phyloP scores from a whole-genome alignment of 2,888 invertebrate species.

The Athripsodes cinereus region DNA sequence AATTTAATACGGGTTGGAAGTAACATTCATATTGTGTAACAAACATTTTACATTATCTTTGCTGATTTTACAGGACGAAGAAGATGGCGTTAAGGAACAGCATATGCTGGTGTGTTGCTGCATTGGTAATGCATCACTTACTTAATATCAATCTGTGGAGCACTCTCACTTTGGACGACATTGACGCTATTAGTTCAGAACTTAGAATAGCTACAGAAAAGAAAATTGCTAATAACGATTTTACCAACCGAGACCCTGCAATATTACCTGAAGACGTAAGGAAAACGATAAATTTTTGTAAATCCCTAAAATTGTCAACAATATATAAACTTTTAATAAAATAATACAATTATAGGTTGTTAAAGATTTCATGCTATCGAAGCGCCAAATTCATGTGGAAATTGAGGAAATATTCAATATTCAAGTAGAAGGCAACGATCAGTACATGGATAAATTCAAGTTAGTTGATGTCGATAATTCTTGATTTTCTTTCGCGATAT shows the following conservation, averaged over 20 bases:
- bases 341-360: conserved; percentile 4
- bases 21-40: too few species aligned
- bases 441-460: conserved; percentile 13
- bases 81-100: background rate
- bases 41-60: too few species aligned
- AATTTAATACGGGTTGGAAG: too few species aligned
- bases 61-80: background rate
- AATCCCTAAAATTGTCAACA: background rate
- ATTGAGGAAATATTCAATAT: conserved; percentile 10
- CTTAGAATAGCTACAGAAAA: conserved; percentile 11
- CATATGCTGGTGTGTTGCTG: conserved; percentile 8
- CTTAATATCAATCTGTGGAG: conserved; percentile 16
- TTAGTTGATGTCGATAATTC: background rate
- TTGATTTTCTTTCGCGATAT: background rate
- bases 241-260: background rate
- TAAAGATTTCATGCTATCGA: conserved; percentile 9
- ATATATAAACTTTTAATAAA: background rate
- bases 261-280: background rate
- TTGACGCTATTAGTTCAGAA: conserved; percentile 5
- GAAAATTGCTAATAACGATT: conserved; percentile 3
- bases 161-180: conserved; percentile 10
- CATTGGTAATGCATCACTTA: conserved; percentile 11
- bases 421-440: conserved; percentile 8
- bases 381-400: conserved; percentile 10
- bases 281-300: background rate